phyloP scores from a whole-genome alignment of 2,888 invertebrate species.

The Tricholauxania praeusta region DNA sequence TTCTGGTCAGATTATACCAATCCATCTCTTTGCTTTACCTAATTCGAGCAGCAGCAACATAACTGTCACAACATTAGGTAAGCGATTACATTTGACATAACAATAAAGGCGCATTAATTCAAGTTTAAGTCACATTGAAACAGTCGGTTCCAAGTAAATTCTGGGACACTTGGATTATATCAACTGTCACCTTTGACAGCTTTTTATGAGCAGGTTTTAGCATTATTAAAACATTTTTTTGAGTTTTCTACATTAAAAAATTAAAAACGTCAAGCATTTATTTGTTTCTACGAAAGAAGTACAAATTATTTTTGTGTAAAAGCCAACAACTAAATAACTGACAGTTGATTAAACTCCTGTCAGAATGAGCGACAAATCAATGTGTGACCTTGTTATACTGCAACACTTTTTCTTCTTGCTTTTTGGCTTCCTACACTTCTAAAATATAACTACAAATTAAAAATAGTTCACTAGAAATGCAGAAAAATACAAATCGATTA shows the following conservation, averaged over 20 bases:
- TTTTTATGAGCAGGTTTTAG: constrained; percentile 12
- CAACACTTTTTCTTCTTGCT: not conserved
- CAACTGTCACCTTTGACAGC: constrained; percentile 27
- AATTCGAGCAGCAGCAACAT: no score
- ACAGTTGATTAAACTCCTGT: constrained; percentile 28
- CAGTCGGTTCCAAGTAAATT: no score
- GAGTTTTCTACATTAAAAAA: not conserved
- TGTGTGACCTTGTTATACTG: constrained; percentile 1
- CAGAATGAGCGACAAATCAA: constrained; percentile 19
- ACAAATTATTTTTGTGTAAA: not conserved
- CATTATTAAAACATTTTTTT: not conserved
- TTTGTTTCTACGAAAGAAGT: no score
- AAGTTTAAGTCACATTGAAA: no score
- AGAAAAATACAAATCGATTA: not conserved
- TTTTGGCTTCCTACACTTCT: no score
- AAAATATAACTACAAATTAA: not conserved
- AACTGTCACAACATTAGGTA: no score
- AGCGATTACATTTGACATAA: no score
- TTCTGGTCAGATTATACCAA: no score
- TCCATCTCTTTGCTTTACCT: no score
- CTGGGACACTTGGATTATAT: constrained; percentile 3
- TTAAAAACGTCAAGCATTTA: not conserved
- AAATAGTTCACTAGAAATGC: not conserved
- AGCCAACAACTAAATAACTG: not conserved
- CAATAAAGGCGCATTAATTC: no score